These are phyloP conservation scores for Podarcis raffonei DNA, from an alignment of 2,113 vertebrate genomes.

Conservation along the genomic window DNA sequence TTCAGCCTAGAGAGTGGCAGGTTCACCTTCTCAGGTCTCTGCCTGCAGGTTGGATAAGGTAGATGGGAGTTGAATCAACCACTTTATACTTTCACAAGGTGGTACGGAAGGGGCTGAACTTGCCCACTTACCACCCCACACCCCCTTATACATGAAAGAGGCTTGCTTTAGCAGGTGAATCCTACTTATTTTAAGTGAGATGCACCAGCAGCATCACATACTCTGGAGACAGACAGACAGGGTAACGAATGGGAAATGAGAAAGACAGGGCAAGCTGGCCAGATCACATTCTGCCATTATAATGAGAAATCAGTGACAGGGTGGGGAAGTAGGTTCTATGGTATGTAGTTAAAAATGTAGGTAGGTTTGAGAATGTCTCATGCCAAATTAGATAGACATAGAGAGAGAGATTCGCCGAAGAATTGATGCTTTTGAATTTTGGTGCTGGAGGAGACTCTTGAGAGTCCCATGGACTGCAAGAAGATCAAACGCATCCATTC, in stretches of 20 bases:
- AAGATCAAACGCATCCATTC: no score
- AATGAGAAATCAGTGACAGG: no score
- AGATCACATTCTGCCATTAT: no score
- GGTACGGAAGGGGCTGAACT: background rate
- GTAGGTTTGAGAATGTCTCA: no score
- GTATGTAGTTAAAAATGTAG: no score
- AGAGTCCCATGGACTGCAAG: no score
- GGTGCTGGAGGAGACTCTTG: no score
- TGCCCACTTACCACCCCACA: background rate
- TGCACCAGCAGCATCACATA: background rate
- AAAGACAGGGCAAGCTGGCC: background rate
- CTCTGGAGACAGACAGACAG: background rate
- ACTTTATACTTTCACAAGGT: no score
- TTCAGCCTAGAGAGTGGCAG: background rate
- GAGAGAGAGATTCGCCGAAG: no score
- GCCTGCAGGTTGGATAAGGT: background rate
- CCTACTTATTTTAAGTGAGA: background rate
- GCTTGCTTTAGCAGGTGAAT: background rate
- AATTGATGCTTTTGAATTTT: no score
- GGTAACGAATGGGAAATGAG: background rate
- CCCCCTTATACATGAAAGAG: background rate
- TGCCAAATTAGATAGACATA: no score
- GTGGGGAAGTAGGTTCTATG: no score
- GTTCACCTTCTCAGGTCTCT: background rate
- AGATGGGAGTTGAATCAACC: background rate